Evolutionary conservation across 2,888 invertebrate genomes (phyloP).

Genomic region (Omphaloscelis lunosa): DNA sequence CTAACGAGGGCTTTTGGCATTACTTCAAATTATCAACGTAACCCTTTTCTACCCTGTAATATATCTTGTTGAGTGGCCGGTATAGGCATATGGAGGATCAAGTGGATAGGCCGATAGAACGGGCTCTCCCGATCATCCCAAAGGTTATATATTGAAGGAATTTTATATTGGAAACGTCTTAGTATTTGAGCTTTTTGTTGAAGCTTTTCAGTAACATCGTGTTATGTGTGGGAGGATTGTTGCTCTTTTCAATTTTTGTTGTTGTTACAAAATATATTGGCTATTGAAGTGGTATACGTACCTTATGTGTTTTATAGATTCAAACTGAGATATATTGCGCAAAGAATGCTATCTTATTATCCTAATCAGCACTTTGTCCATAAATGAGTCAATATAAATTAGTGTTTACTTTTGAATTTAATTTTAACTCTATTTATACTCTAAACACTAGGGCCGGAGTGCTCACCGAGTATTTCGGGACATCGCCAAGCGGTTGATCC

Average conservation of each 20-base stretch:
- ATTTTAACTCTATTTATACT: background rate
- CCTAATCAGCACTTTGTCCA: too few relatives aligned
- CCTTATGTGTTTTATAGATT: background rate
- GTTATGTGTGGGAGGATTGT: background rate
- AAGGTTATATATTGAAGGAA: conserved; percentile 59
- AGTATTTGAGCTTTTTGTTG: conserved; percentile 53
- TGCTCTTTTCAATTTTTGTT: background rate
- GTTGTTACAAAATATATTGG: background rate
- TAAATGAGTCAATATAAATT: too few relatives aligned
- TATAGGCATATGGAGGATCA: conserved; percentile 49
- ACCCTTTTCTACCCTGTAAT: conserved; percentile 64
- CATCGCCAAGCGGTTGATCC: too few relatives aligned
- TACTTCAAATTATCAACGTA: conserved; percentile 65
- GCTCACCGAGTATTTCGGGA: too few relatives aligned
- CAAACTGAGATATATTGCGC: background rate
- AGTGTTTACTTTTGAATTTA: too few relatives aligned
- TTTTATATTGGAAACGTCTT: conserved; percentile 69
- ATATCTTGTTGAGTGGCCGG: conserved; percentile 55
- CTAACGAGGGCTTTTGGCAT: conserved; percentile 57
- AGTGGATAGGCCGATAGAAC: conserved; percentile 61
- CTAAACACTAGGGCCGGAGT: too few relatives aligned
- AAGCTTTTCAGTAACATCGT: conserved; percentile 40
- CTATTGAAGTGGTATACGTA: too few relatives aligned
- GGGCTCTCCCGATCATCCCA: conserved; percentile 64
- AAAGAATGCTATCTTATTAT: background rate